Evolutionary conservation across 2,797 vertebrate species (phyloP), one percentile per base, ranked within the genome.

Genomic region (Alcedo atthis): DNA sequence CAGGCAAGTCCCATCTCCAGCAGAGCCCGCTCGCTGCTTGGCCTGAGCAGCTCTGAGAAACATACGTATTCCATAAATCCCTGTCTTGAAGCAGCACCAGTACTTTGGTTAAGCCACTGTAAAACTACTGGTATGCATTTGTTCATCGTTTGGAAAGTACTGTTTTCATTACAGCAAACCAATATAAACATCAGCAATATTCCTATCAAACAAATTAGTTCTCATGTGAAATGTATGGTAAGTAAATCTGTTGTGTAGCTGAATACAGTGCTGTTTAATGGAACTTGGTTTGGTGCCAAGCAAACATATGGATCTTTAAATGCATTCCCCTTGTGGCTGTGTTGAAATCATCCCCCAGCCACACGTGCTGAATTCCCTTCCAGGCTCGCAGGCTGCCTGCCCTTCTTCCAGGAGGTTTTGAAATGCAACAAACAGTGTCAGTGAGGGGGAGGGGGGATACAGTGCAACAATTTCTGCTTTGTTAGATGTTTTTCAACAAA

Each of bases 161-260:
- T 96, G 92, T 95, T 97, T 97, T 97, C 94, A 97, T 97, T 97
- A 95, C 30, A 89, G 74, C 67, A 91, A 94, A 93, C 87, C 95
- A 96, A 94, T 96, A 94, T 94, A 96, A 93, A 93, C 91, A 96
- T 97, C 93, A 96, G 92, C 75, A 91, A 96, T 90, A 96, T 94
- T 97, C 89, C 91, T 97, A 97, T 96, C 95, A 97, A 97, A 97
- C 96, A 96, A 97, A 97, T 97, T 97, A 97, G 95, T 93, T 94
- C 87, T 96, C 94, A 94, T 77, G 76, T 92, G 96, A 97, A 96
- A 91, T 90, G 57, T 83, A 92, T 85, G 87, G 90, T 97, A 95
- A 97, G 93, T 97, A 95, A 97, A 96, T 97, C 96, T 97, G 90
- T 93, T 97, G 93, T 92, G 92, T 70, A 89, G 95, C 92, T 75